Evolutionary conservation across 1,140 invertebrate genomes (phyloP).

Genomic region (Aporrectodea caliginosa): DNA sequence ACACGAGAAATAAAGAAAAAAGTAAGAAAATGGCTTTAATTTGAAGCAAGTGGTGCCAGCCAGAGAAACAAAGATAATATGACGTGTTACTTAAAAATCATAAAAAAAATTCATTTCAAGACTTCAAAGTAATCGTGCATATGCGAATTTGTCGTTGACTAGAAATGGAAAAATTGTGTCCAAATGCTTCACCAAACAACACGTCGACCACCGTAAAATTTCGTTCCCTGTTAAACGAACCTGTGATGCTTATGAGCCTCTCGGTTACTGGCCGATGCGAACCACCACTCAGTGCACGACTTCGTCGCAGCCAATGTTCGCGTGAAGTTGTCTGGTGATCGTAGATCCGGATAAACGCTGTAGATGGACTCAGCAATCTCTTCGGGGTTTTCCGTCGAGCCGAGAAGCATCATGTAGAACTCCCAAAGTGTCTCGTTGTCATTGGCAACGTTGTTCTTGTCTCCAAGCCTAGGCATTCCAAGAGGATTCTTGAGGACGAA

Average conservation of each 20-base stretch:
- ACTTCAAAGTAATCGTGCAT: too few species aligned
- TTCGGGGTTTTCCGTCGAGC: neutral
- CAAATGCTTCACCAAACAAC: too few species aligned
- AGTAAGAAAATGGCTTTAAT: too few species aligned
- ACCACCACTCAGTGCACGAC: slow-evolving; percentile 15
- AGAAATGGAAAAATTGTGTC: too few species aligned
- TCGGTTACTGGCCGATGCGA: slow-evolving; percentile 6
- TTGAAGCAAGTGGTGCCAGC: too few species aligned
- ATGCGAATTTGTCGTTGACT: too few species aligned
- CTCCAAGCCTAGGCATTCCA: neutral
- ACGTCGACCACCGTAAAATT: too few species aligned
- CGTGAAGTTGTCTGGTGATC: neutral
- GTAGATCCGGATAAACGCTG: slow-evolving; percentile 6
- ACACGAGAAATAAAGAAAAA: too few species aligned
- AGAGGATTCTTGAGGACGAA: slow-evolving; percentile 1
- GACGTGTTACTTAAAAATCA: too few species aligned
- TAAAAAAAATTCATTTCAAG: too few species aligned
- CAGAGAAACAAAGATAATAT: too few species aligned
- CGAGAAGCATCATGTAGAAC: slow-evolving; percentile 10
- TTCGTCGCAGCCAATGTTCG: neutral
- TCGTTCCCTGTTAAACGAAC: too few species aligned
- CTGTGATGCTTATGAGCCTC: neutral
- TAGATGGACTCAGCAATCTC: slow-evolving; percentile 7
- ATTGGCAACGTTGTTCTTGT: neutral
- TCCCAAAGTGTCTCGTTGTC: slow-evolving; percentile 12